Evolutionary conservation across 2,797 vertebrate species (phyloP), one percentile per base, ranked within the genome.

Genomic region (Phataginus tetradactyla): DNA sequence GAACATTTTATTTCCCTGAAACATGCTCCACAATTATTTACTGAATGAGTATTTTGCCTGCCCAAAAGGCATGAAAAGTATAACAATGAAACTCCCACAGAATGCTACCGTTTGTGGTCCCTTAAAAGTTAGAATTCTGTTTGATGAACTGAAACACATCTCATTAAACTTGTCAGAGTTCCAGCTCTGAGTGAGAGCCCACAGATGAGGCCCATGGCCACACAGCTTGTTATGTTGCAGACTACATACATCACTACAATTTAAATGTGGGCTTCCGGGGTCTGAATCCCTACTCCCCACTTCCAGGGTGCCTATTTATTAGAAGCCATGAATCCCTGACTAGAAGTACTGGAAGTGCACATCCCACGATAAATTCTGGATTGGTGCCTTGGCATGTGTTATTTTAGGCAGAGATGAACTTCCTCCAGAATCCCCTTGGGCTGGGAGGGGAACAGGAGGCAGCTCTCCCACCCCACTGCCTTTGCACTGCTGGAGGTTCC

Each of bases 61-160:
- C 17, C 9, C 18, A 39, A 64, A 83, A 83, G 9, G 49, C 5
- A 45, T n/a, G 13, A 92, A 96, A 93, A 90, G 12, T 8, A 32
- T 61, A 88, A 86, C 23, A 69, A 55, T 25, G 88, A 57, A 34
- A 69, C 90, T 88, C 86, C 81, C 69, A 68, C 64, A 92, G n/a
- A 95, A 87, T 80, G 57, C 23, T 74, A 42, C 3, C 27, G 66
- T 29, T 11, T 71, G 72, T 69, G n/a, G 49, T 37, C 34, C 34
- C 34, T 63, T 72, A 66, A 51, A 84, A 89, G 45, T 34, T 64
- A 72, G 61, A 53, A 90, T 80, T 83, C 64, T 80, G 13, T 45
- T 87, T 63, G 13, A 29, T 53, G 21, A 86, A 49, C 34, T 68
- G 45, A 89, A 92, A 77, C 13, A 53, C 18, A 34, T 59, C 23